Percentiles rank a stretch among this genome's conserved stretches.
These are phyloP conservation scores for Pampus argenteus DNA, from an alignment of 2,797 vertebrate genomes.

Conservation along the genomic window DNA sequence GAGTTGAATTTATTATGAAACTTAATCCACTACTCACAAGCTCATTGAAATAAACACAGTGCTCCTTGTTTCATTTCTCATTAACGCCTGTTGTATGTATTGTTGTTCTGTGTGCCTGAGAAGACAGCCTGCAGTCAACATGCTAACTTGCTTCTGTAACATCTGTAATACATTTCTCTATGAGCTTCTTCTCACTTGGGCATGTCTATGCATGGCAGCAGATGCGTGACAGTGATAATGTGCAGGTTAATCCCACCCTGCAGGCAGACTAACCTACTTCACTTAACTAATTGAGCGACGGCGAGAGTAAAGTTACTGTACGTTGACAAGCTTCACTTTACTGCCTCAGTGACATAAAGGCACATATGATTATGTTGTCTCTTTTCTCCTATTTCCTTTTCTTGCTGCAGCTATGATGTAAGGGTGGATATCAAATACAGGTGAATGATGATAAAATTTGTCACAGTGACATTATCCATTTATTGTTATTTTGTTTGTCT, in stretches of 20 bases:
- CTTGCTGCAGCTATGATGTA: conserved; percentile 36
- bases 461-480: neutral
- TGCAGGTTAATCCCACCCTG: conserved; percentile 54
- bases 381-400: conserved; percentile 26
- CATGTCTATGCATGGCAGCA: conserved; percentile 55
- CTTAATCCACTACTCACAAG: neutral
- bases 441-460: conserved; percentile 35
- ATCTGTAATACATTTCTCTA: neutral
- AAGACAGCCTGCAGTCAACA: neutral
- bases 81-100: neutral
- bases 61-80: conserved; percentile 10
- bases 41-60: no score
- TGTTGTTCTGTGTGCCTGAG: conserved; percentile 13
- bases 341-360: conserved; percentile 6
- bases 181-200: conserved; percentile 23
- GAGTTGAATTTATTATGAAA: no score
- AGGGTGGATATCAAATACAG: conserved; percentile 36
- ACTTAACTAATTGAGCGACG: conserved; percentile 47
- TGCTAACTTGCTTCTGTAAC: conserved; percentile 7
- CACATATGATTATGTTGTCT: conserved; percentile 9
- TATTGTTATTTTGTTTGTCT: neutral
- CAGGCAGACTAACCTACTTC: conserved; percentile 42
- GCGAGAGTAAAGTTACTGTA: conserved; percentile 16
- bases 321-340: conserved; percentile 37
- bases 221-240: conserved; percentile 66